Evolutionary conservation across 2,888 invertebrate genomes (phyloP), one percentile per base, ranked within the genome.

Genomic region (Helobdella robusta): DNA sequence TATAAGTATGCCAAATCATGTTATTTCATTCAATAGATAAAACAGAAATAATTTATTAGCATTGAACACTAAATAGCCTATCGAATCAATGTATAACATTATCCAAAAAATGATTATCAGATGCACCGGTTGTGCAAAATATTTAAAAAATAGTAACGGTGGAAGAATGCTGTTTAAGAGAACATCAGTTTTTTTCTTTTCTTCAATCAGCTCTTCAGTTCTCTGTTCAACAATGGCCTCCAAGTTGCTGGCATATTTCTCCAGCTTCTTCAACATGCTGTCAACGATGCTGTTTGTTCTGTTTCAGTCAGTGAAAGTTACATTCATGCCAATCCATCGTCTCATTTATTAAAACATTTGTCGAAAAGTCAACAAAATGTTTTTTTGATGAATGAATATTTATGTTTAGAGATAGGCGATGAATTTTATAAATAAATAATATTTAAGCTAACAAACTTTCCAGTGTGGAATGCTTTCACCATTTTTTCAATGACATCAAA

Each of bases 241-340:
- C 40, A 40, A 18, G 18, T 40, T 40, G 40, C 18, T 40, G 11
- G 68, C 65, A 46, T 68, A 59, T 28, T 65, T 48, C 54, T 67
- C 68, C 61, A 68, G 54, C 65, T 40, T 40, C 11, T 40, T 40
- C 18, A 40, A 18, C 40, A 40, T 40, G 48, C 8, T 46, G 8
- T 46, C 48, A n/a, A 46, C 48, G 48, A 46, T 46, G 48, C 8
- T 46, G 23, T 2, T 2, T 46, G 2, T 8, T 2, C 48, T 46
- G 40, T 15, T 15, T 40, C n/a, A n/a, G n/a, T n/a, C n/a, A n/a
- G n/a, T n/a, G n/a, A n/a, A n/a, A n/a, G n/a, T n/a, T n/a, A n/a
- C n/a, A n/a, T n/a, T n/a, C n/a, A n/a, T n/a, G n/a, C n/a, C n/a
- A n/a, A n/a, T n/a, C n/a, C n/a, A n/a, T n/a, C n/a, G n/a, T n/a